Evolutionary conservation across 1,140 invertebrate species (phyloP), one percentile per base, ranked within the genome.

Genomic region (Formica exsecta): DNA sequence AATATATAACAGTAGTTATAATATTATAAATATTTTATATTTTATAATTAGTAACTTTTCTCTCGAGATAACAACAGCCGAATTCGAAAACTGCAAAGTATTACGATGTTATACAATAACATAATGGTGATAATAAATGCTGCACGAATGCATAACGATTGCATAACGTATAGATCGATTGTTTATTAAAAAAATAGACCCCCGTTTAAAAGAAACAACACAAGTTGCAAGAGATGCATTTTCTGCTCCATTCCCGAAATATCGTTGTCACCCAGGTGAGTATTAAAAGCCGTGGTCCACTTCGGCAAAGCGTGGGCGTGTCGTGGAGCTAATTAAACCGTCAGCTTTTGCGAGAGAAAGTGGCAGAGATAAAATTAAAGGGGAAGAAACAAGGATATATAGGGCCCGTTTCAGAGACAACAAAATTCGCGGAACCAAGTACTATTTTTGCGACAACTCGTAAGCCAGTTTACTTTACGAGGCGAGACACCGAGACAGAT

Each of bases 381-480:
- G 65, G 61, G 25, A 79, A 36, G 13, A 16, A 66, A 44, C 13
- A 25, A 41, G 32, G 3, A 87, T 51, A 51, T 51, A 51, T 84
- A 68, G 44, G 38, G 16, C 32, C 66, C 41, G 66, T 88, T 84
- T 77, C 80, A 61, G 57, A 44, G 16, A 54, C 76, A 81, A 88
- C 74, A 81, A 77, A 89, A 86, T 86, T 41, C 38, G 16, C 61
- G 51, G 87, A 89, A 73, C 29, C 36, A 44, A 62, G 68, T 70
- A 83, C 76, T 89, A 89, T 89, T 89, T 89, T 89, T 71, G 87
- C 66, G 76, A 38, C 73, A 57, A 59, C 32, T 73, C 62, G 80
- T 87, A 61, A 86, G 59, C 29, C 22, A 57, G 19, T 62, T 44
- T 25, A 54, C 36, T 89, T 89, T 76, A 89, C 71, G 84, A 77